Evolutionary conservation across 1,140 invertebrate species (phyloP).

Genomic region (Aphidius ervi): DNA sequence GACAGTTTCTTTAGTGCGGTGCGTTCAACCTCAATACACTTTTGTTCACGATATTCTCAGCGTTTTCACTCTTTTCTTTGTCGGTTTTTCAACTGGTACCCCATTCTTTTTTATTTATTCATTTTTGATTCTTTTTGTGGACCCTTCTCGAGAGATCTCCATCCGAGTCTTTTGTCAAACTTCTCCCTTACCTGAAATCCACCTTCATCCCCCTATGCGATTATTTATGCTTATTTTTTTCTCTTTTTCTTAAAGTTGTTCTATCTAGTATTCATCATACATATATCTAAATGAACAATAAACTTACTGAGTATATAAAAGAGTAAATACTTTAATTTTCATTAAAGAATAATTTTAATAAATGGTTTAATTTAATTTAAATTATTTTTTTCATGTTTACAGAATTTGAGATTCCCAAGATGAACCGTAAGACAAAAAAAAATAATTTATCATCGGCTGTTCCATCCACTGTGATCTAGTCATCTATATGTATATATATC

Average conservation of each 20-base stretch:
- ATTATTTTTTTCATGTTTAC: conserved; percentile 31
- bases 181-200: conserved; percentile 37
- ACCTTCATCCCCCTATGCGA: conserved; percentile 19
- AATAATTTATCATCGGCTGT: conserved; percentile 32
- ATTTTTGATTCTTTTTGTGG: conserved; percentile 8
- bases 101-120: conserved; percentile 34
- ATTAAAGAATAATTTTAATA: background rate
- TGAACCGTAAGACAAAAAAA: conserved; percentile 7
- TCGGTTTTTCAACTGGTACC: conserved; percentile 45
- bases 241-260: conserved; percentile 12
- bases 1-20: conserved; percentile 43
- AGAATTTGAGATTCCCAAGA: conserved; percentile 25
- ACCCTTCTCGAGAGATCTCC: conserved; percentile 16
- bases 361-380: conserved; percentile 6
- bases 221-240: conserved; percentile 21
- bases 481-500: conserved; percentile 36
- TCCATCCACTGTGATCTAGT: conserved; percentile 46
- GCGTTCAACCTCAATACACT: conserved; percentile 51
- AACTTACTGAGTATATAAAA: background rate
- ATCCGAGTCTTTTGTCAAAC: background rate
- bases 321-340: background rate
- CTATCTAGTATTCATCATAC: conserved; percentile 24
- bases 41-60: conserved; percentile 47
- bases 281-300: background rate
- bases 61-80: conserved; percentile 39